Evolutionary conservation across 2,888 invertebrate genomes (phyloP), one percentile per base, ranked within the genome.

Genomic region (Tortrix viridana): DNA sequence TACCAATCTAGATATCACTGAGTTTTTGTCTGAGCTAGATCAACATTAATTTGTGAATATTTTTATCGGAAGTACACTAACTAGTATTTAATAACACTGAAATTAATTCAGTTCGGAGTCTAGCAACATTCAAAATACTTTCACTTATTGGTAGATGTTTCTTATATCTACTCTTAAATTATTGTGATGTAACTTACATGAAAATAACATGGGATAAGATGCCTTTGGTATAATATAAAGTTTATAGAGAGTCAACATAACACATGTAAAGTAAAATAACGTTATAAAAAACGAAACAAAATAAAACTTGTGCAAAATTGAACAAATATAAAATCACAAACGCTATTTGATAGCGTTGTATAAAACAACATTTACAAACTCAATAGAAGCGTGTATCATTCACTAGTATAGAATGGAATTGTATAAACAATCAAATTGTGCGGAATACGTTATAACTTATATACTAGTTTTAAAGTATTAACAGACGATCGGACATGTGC

Each of bases 61-160:
- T 56, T 68, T 63, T 62, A 62, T 46, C 3, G 53, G 66, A 47
- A 57, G 23, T 62, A 37, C 12, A 32, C 32, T 32, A 32, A 12
- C n/a, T n/a, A n/a, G n/a, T n/a, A n/a, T n/a, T n/a, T 62, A 65
- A 72, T 62, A 67, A 67, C 66, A 71, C 71, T 71, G 46, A 75
- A 49, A 69, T 67, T 74, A 72, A 74, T 74, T 74, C 72, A 72
- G 65, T 69, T 70, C 44, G 63, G 68, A 70, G 66, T 68, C 70
- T 53, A 58, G 18, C 41, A 63, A 82, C 77, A 82, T 81, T 65
- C 60, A 20, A 80, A 77, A 50, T 53, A 63, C 16, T 38, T 41
- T 52, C 47, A 52, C 47, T 41, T 57, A 58, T 23, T 53, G 19
- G 16, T 48, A 48, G 14, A 23, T 63, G 48, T 53, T 63, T 46